A percentile compares a stretch with the other conserved stretches of the same genome.
phyloP scores from a whole-genome alignment of 2,888 invertebrate genomes.

The Lottia scabra region DNA sequence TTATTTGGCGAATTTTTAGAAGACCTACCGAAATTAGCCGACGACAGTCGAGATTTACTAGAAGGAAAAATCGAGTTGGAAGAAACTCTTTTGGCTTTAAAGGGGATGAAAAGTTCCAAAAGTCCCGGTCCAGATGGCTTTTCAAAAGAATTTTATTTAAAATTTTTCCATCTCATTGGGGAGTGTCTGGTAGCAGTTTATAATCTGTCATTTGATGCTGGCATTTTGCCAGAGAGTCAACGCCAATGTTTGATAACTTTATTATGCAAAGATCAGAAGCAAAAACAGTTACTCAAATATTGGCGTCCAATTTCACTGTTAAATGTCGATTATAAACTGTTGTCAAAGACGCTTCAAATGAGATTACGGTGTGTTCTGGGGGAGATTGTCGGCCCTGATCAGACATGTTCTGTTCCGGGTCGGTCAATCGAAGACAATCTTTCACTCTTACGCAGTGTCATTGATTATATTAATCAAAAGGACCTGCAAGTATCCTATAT shows the following conservation, averaged over 20 bases:
- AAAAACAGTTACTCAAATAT: constrained; percentile 29
- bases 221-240: constrained; percentile 21
- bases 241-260: constrained; percentile 27
- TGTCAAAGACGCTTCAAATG: constrained; percentile 38
- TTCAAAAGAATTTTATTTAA: constrained; percentile 34
- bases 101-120: constrained; percentile 28
- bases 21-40: constrained; percentile 11
- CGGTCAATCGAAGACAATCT: constrained; percentile 39
- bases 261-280: constrained; percentile 36
- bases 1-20: constrained; percentile 8
- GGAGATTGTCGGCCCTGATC: constrained; percentile 30
- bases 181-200: constrained; percentile 21
- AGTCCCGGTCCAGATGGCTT: constrained; percentile 40
- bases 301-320: constrained; percentile 41
- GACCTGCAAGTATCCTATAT: constrained; percentile 31
- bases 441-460: constrained; percentile 33
- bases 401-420: constrained; percentile 39
- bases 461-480: constrained; percentile 38
- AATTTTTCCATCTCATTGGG: constrained; percentile 23
- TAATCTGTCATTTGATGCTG: constrained; percentile 21
- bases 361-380: constrained; percentile 29
- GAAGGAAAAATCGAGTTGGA: constrained; percentile 10
- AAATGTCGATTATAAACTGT: constrained; percentile 39
- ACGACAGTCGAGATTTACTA: neutral
- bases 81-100: constrained; percentile 17